A percentile compares a stretch with the other conserved stretches of the same genome.
Conservation (phyloP, 2,888 invertebrate genomes). For the Cataglyphis rosenhaueri region DNA sequence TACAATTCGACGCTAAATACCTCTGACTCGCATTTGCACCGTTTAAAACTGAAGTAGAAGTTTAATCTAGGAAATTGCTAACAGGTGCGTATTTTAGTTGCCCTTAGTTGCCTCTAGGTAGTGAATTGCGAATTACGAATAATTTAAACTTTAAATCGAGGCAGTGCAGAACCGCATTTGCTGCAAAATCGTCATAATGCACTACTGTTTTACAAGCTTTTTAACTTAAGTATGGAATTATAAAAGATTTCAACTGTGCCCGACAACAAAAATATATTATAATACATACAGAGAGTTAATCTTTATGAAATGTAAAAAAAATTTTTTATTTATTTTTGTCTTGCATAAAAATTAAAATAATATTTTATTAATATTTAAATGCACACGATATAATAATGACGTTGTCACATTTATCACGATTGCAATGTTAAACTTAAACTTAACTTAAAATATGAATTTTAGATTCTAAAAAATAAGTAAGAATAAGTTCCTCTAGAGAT, state of each 20-base stretch:
- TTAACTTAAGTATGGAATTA: background rate
- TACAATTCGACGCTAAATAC: conserved; percentile 21
- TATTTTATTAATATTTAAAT: background rate
- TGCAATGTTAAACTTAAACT: background rate
- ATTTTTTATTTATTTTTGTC: too few relatives aligned
- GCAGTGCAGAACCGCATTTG: background rate
- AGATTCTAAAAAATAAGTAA: background rate
- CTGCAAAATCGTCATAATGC: conserved; percentile 5
- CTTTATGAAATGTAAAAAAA: too few relatives aligned
- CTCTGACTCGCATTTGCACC: conserved; percentile 17
- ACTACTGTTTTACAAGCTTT: background rate
- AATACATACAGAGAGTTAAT: background rate
- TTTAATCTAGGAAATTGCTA: conserved; percentile 39
- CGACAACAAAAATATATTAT: background rate
- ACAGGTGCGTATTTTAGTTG: conserved; percentile 27
- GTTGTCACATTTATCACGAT: background rate
- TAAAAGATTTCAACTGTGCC: conserved; percentile 1
- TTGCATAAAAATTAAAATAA: too few relatives aligned
- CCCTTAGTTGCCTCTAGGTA: background rate
- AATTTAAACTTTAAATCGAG: conserved; percentile 42
- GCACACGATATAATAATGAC: background rate
- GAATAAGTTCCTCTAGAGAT: background rate
- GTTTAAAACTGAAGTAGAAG: conserved; percentile 27
- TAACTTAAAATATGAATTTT: conserved; percentile 1
- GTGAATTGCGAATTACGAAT: conserved; percentile 34